Base-by-base conservation (phyloP, 2,797 vertebrate genomes). In the Bovichtus diacanthus region DNA sequence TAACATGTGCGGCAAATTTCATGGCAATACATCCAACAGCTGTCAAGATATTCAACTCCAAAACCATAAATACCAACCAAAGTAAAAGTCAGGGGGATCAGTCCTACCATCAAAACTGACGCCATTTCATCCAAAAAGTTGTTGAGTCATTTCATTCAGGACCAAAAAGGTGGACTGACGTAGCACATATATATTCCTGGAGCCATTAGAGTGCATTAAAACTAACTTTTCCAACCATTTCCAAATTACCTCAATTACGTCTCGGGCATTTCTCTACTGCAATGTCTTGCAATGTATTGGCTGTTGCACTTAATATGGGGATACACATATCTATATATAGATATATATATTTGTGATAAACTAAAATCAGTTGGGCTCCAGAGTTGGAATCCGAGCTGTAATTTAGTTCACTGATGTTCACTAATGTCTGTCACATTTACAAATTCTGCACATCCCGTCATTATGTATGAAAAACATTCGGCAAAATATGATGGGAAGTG, bases 361-460 rank as follows among this genome's bases (percentile, higher is more conserved):
- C 34, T 55, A 12, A 46, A 59, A 23, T 3, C 1, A 47, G 5
- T 12, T 36, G 38, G 55, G 23, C 51, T 53, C 10, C 29, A 43
- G 27, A 44, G 18, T 23, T 49, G 13, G 53, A 27, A 58, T 73
- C 13, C 1, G 10, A 51, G 38, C 64, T n/a, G 23, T 15, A 46
- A n/a, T 41, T 55, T 29, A 50, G 18, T 44, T 56, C 36, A 47
- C 50, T 21, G 16, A 54, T 54, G 41, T 49, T 44, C 15, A 7
- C 11, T 16, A 6, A 44, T 49, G 3, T 8, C 53, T 15, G 29
- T 76, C 41, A 65, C 41, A 13, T n/a, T 53, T 64, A 56, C 18
- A 62, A 67, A 53, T 11, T 2, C 23, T 78, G 46, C 46, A 58
- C 44, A 27, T 74, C 10, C 27, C 50, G 16, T 31, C 38, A 61